Conservation (phyloP, 2,113 vertebrate species). For the Datnioides undecimradiatus region DNA sequence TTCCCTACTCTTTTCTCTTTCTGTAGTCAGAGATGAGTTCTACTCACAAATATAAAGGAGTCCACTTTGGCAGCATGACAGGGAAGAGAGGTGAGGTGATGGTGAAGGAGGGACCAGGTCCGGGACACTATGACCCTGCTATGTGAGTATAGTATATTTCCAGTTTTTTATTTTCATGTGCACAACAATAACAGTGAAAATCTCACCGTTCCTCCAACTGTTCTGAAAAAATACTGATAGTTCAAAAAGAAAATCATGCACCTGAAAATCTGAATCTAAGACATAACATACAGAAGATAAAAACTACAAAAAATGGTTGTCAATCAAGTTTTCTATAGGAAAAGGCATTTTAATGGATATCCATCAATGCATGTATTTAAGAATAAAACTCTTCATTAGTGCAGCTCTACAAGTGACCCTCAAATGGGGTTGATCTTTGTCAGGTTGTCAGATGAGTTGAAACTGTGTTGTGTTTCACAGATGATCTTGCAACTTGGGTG, state of each 20-base stretch:
- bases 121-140: slow-evolving; percentile 81
- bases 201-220: background rate
- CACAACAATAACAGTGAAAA: background rate
- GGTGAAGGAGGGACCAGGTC: slow-evolving; percentile 73
- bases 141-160: slow-evolving; percentile 65
- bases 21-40: slow-evolving; percentile 69
- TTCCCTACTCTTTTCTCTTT: slow-evolving; percentile 9
- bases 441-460: no score
- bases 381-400: slow-evolving; percentile 11
- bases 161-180: no score
- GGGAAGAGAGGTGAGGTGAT: slow-evolving; percentile 72
- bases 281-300: no score
- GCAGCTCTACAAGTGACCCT: no score
- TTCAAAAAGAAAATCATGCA: no score
- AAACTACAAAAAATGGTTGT: background rate
- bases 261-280: no score
- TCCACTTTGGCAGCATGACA: slow-evolving; percentile 82
- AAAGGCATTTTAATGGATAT: background rate
- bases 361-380: background rate
- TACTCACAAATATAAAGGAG: slow-evolving; percentile 84
- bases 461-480: no score
- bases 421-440: no score
- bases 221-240: no score
- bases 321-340: background rate
- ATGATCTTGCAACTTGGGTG: no score